These are phyloP conservation scores for Metridium senile DNA, from an alignment of 92 coral and sea anemone species.

Conservation along the genomic window DNA sequence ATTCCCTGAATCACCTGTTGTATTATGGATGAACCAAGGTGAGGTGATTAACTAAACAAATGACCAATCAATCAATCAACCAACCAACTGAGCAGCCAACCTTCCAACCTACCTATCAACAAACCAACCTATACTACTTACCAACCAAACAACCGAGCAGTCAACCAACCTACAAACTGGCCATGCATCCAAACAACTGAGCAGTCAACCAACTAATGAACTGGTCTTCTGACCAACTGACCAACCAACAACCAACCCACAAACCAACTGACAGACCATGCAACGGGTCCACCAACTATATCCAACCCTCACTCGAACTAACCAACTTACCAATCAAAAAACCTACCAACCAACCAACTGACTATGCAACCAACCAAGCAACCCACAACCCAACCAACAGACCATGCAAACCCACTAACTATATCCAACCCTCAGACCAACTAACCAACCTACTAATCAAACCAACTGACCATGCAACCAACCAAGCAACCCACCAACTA, in stretches of 20 bases:
- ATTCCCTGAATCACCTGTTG: conserved; percentile 81
- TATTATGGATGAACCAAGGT: conserved; percentile 92
- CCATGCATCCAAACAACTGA: no score
- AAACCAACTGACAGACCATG: background rate
- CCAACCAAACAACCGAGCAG: background rate
- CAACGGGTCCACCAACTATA: background rate
- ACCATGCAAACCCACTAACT: no score
- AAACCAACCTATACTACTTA: background rate
- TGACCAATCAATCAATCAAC: background rate
- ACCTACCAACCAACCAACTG: no score
- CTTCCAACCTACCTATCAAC: background rate
- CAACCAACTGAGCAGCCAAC: background rate
- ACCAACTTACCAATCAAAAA: background rate
- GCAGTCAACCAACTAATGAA: background rate
- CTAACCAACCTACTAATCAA: background rate
- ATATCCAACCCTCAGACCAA: background rate
- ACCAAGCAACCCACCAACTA: no score
- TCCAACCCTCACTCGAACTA: background rate
- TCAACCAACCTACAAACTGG: background rate
- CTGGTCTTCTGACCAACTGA: background rate
- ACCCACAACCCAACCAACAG: background rate
- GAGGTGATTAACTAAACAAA: background rate
- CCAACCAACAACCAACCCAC: background rate
- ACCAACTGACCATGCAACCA: background rate
- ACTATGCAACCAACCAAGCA: no score